Conservation (phyloP, 2,113 vertebrate genomes). For the Corythornis cristatus region DNA sequence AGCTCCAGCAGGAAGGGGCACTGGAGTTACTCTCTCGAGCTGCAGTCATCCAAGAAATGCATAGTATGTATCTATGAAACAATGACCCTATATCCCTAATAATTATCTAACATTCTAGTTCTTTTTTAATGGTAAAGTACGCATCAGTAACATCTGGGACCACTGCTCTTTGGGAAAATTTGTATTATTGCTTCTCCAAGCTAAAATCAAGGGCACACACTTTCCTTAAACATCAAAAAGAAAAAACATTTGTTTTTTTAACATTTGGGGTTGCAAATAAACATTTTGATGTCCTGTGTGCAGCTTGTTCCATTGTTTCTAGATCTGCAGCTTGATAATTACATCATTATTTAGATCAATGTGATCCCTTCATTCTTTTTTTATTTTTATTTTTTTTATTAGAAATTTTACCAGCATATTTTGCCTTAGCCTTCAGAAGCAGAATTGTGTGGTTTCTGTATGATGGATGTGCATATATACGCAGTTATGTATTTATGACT, state of each 20-base stretch:
- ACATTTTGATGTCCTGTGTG: not conserved
- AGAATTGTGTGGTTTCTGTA: not conserved
- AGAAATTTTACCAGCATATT: not conserved
- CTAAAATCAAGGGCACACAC: not conserved
- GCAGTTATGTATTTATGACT: not conserved
- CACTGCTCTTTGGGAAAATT: not conserved
- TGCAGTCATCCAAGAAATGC: not conserved
- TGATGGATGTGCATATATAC: not conserved
- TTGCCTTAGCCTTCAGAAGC: not conserved
- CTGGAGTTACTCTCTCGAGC: not conserved
- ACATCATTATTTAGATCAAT: not conserved
- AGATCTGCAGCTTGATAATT: not conserved
- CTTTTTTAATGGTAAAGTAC: not conserved
- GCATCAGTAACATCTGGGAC: not conserved
- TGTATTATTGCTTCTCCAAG: not conserved
- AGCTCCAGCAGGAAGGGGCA: not conserved
- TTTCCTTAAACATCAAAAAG: not conserved
- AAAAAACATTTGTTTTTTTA: no score
- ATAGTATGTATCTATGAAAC: accelerated
- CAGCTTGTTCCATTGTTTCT: not conserved
- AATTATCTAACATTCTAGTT: not conserved
- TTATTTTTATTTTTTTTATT: not conserved
- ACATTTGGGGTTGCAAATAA: not conserved
- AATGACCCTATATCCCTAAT: accelerated
- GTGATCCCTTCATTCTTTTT: not conserved